Base-by-base conservation (phyloP, 2,888 invertebrate species). In the Xiphydria camelus region DNA sequence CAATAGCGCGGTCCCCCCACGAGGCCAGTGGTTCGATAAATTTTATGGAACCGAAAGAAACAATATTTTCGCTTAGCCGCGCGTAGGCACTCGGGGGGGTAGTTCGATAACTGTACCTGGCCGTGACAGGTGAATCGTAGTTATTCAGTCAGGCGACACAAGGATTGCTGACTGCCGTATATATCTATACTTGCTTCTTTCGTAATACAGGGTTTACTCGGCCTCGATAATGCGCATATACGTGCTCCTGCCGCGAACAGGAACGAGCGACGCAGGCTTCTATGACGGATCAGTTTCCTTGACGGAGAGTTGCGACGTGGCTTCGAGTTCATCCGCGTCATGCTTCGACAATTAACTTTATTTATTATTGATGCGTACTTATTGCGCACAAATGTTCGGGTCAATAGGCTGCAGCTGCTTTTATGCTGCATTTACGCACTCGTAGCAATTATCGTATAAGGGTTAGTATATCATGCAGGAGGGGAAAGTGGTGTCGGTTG, bases 21-120 rank as follows among this genome's bases (percentile, higher is more conserved):
- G 14, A 29, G 35, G 34, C 47, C 35, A 48, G 52, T 49, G 49
- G 56, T 59, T 69, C 65, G 68, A 69, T 64, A 64, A 68, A 69
- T 66, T 69, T 64, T 60, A 64, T 67, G 63, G 61, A 57, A 64
- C 55, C 53, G 53, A 60, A 59, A 61, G 54, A 68, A 62, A 67
- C 61, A 61, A 60, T 66, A 66, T 63, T 66, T 66, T 64, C 51
- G 62, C 51, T 57, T 55, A 58, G 58, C 55, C 55, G 57, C 54
- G 51, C 48, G 52, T 55, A 51, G 55, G 56, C 55, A 47, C 50
- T 48, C 39, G 39, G 41, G 38, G 45, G 42, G 45, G 37, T 43
- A 39, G 44, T 45, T 59, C 57, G 60, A 56, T 55, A 53, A 44
- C 53, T 48, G 53, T 64, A 55, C 57, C 64, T 69, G 69, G 37